Percentiles rank a stretch among this genome's conserved stretches.
These are phyloP conservation scores for Pedetes capensis DNA, from an alignment of 2,113 vertebrate species.

Conservation along the genomic window DNA sequence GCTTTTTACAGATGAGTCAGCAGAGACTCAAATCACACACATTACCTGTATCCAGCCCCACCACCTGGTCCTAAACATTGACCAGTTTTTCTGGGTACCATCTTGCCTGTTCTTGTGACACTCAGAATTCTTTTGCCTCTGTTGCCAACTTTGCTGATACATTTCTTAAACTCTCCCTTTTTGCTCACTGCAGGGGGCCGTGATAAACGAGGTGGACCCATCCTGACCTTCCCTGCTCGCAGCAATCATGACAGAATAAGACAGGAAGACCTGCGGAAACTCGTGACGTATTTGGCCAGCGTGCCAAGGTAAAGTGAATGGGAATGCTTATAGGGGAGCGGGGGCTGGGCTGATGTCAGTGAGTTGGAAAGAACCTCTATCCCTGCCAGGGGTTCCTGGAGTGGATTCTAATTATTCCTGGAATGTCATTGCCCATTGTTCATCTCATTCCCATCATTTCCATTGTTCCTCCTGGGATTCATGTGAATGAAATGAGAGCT, in stretches of 20 bases:
- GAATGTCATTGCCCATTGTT: constrained; percentile 21
- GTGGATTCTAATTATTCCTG: constrained; percentile 36
- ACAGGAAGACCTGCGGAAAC: constrained; percentile 95
- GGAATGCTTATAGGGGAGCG: neutral
- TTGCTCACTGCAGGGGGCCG: constrained; percentile 90
- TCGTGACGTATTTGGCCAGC: constrained; percentile 98
- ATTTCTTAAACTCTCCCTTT: constrained; percentile 35
- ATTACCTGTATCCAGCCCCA: neutral
- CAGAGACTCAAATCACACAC: neutral
- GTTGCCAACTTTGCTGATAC: neutral
- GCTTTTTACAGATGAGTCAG: neutral
- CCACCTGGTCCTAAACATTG: neutral
- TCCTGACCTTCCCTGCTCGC: constrained; percentile 96
- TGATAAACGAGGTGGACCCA: constrained; percentile 97
- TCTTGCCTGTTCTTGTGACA: neutral
- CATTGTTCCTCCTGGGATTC: neutral
- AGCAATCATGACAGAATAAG: constrained; percentile 99
- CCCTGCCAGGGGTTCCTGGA: neutral
- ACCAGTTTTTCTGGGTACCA: neutral
- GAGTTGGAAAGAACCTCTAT: neutral
- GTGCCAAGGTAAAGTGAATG: constrained; percentile 90
- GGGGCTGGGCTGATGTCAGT: neutral
- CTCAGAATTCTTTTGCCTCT: neutral
- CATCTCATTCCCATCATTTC: neutral
- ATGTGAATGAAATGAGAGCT: neutral